Evolutionary conservation across 2,113 vertebrate genomes (phyloP), one percentile per base, ranked within the genome.

Genomic region (Apus apus): DNA sequence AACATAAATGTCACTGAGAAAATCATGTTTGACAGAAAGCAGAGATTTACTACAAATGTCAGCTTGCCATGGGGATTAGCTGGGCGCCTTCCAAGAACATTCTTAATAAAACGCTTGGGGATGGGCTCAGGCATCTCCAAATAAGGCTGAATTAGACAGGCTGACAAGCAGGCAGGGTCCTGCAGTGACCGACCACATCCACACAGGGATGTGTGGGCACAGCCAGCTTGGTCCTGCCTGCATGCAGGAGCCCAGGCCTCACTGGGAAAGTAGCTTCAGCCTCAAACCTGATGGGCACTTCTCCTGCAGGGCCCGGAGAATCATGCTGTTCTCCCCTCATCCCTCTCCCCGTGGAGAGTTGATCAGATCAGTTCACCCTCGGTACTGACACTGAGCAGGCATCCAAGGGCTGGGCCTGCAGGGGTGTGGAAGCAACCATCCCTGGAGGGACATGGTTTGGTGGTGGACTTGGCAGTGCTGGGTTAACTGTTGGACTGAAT

Each of bases 41-140:
- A 84, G 78, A 68, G 67, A 40, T 43, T 92, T 94, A 83, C 86
- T 40, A 82, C 79, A 80, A 95, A 93, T 85, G 87, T 84, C 96
- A 89, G 94, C 83, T 67, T 68, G 85, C 66, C 83, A 18, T 4
- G 30, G 79, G 76, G 92, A 91, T 96, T 87, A 94, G 70, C 95
- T 76, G 89, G 80, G 84, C 2, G 30, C 62, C 90, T 91, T 96
- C 94, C 92, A 72, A 74, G 80, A 84, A 62, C 27, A 15, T 65
- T 40, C 54, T 34, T 80, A 80, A 91, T 84, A 54, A 91, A 91
- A 71, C 1, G 1, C 48, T 48, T 16, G 53, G 64, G 75, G 65
- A 64, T 81, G 27, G 1, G 76, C 80, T 58, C 85, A 25, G 54
- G n/a, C 10, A 1, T 26, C 84, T 73, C 58, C 62, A 76, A 26